Evolutionary conservation across 2,888 invertebrate genomes (phyloP).

Genomic region (Sacculina carcini): DNA sequence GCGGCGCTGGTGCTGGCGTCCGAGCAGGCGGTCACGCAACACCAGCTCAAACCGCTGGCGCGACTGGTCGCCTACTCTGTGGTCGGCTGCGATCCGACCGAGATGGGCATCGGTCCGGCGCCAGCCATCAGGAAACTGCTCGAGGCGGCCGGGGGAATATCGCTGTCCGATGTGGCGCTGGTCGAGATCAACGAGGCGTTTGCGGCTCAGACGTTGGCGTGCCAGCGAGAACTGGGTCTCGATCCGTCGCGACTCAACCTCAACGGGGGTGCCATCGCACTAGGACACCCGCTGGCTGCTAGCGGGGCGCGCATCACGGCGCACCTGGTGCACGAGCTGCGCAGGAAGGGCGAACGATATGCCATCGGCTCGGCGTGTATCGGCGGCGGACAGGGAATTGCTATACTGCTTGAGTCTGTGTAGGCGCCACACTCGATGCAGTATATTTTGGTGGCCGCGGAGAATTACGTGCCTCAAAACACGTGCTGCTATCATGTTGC

Average conservation of each 20-base stretch:
- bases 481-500: no score
- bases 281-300: slow-evolving; percentile 92
- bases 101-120: slow-evolving; percentile 95
- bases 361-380: slow-evolving; percentile 92
- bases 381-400: slow-evolving; percentile 95
- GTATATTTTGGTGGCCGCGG: no score
- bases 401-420: slow-evolving; percentile 47
- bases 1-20: slow-evolving; percentile 69
- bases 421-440: no score
- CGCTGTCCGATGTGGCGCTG: slow-evolving; percentile 63
- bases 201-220: slow-evolving; percentile 75
- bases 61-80: slow-evolving; percentile 70
- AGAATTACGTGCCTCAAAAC: no score
- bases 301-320: slow-evolving; percentile 75
- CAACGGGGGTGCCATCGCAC: slow-evolving; percentile 82
- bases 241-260: slow-evolving; percentile 71
- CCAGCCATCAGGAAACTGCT: slow-evolving; percentile 70
- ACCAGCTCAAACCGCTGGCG: slow-evolving; percentile 64
- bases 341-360: slow-evolving; percentile 51
- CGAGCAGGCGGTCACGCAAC: slow-evolving; percentile 56
- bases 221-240: slow-evolving; percentile 61
- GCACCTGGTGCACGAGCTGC: slow-evolving; percentile 70
- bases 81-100: slow-evolving; percentile 83
- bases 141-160: slow-evolving; percentile 44
- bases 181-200: slow-evolving; percentile 99